Conservation (phyloP, 2,113 vertebrate species). For the Mastomys coucha region DNA sequence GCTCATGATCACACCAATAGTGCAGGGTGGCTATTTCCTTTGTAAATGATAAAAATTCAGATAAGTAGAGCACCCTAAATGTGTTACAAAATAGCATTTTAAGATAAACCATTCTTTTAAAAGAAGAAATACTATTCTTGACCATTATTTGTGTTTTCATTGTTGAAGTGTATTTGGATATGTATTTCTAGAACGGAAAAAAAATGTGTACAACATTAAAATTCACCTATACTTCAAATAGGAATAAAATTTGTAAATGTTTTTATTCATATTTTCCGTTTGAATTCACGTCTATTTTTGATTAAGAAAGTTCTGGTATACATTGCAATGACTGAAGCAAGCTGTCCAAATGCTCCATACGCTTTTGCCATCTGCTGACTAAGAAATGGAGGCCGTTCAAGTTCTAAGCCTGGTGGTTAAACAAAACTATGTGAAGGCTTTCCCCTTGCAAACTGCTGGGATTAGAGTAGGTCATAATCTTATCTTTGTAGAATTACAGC, state of each 20-base stretch:
- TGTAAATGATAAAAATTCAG: constrained; percentile 13
- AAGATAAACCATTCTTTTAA: neutral
- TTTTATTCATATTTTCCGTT: constrained; percentile 27
- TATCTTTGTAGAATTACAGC: neutral
- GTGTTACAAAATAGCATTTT: neutral
- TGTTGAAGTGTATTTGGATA: constrained; percentile 29
- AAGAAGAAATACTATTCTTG: neutral
- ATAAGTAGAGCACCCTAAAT: neutral
- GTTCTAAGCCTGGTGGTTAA: constrained; percentile 8
- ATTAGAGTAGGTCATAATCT: neutral
- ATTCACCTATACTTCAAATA: constrained; percentile 5
- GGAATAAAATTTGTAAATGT: neutral
- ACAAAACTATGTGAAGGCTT: neutral
- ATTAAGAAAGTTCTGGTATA: neutral
- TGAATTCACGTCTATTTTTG: constrained; percentile 25
- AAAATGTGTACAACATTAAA: neutral
- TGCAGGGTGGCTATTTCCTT: neutral
- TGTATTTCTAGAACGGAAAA: neutral
- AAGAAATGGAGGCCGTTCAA: neutral
- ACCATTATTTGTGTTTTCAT: constrained; percentile 13
- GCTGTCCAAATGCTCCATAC: neutral
- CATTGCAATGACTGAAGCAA: constrained; percentile 13
- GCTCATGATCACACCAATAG: neutral
- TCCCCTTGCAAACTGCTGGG: neutral
- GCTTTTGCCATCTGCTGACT: neutral